Evolutionary conservation across 2,797 vertebrate genomes (phyloP).

Genomic region (Trachops cirrhosus): DNA sequence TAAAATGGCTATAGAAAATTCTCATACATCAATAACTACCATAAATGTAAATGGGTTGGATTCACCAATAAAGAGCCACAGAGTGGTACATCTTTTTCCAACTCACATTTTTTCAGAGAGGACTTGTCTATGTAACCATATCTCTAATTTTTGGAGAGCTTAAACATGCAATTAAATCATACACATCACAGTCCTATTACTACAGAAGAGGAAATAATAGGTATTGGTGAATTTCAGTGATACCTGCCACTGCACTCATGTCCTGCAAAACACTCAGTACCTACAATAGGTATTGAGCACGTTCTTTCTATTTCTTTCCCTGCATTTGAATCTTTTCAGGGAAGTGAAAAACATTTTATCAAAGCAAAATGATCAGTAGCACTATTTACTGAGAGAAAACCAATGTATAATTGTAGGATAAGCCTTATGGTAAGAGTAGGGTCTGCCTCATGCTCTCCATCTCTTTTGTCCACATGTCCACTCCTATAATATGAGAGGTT

Average conservation of each 20-base stretch:
- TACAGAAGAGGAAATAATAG: not conserved
- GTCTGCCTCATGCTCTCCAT: fast-evolving
- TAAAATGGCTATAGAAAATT: no score
- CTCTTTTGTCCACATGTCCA: not conserved
- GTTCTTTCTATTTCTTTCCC: not conserved
- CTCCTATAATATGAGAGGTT: fast-evolving
- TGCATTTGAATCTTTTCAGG: not conserved
- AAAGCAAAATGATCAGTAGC: not conserved
- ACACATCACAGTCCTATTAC: not conserved
- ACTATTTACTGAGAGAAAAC: not conserved
- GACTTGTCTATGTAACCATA: not conserved
- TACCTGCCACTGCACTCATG: fast-evolving
- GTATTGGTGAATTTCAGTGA: no score
- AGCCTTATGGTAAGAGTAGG: not conserved
- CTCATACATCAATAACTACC: no score
- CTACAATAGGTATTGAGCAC: not conserved
- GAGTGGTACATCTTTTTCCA: not conserved
- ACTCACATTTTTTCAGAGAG: not conserved
- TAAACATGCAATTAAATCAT: not conserved
- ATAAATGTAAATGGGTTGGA: no score
- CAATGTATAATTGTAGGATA: fast-evolving
- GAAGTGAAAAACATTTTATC: not conserved
- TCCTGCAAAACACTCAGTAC: not conserved
- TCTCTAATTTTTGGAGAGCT: not conserved
- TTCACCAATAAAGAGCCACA: no score